Base-by-base conservation (phyloP, 2,113 vertebrate species). In the Semnornis frantzii region DNA sequence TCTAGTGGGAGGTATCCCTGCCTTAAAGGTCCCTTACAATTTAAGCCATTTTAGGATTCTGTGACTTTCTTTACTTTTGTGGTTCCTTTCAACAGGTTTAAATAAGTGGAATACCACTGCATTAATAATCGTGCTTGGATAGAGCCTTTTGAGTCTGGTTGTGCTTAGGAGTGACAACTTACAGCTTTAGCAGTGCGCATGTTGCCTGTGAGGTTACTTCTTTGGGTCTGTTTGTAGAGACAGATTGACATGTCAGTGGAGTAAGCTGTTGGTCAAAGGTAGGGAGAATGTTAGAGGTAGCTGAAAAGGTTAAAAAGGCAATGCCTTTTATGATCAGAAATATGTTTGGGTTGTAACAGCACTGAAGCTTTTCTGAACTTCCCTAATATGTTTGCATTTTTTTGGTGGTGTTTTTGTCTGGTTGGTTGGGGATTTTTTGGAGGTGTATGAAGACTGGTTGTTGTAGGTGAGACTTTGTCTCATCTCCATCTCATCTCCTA, bases 361-460 rank as follows among this genome's bases (percentile, higher is more conserved):
- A 69, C 50, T 90, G 46, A 82, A 68, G 88, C 58, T 95, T 95
- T 88, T 90, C 85, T 91, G 93, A 94, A 95, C 86, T 95, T 93
- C 28, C 39, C 2, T 11, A 96, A 84, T 31, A 18, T 94, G 70
- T 90, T 96, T 96, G 46, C 7, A 8, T 18, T 46, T 46, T 46
- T 46, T 18, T 46, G 15, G 19, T 19, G 48, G 48, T 15, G 14
- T 42, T 48, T 48, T 48, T 48, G 46, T 48, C 19, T 48, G 19
- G 19, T 48, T 20, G 54, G 10, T 24, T 11, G 7, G 20, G 37
- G 37, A 37, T 52, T 52, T 52, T 94, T 92, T 86, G 42, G 42
- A 11, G 50, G 37, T 37, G 37, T 37, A 55, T 23, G 24, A 24
- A 54, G 24, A 14, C 24, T 27, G 82, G 23, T 54, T 0, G 0